Base-by-base conservation (phyloP, 2,797 vertebrate genomes). In the Syndactyla subalaris region DNA sequence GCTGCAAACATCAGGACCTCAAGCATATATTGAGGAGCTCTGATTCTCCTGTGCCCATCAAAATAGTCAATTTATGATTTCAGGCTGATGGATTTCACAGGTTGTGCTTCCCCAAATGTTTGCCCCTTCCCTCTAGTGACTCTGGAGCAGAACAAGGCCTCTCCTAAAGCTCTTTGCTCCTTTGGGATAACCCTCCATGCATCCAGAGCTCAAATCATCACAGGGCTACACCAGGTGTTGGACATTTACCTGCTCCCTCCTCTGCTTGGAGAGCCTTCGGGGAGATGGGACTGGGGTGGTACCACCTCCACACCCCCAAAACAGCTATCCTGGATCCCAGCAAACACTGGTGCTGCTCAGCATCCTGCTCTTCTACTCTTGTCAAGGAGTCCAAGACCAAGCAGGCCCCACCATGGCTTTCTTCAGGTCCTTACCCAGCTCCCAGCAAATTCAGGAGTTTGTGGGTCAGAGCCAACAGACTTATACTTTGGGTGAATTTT, bases 21-120 rank as follows among this genome's bases (percentile, higher is more conserved):
- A 73, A 7, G 48, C 48, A 2, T 1, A 4, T 11, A 4, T 0
- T 6, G 39, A 46, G 11, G 24, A 45, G 29, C 8, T 36, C 59
- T 7, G 32, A 10, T 27, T 49, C 12, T 32, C 38, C 48, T 10
- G 0, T 9, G 15, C 4, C 30, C 62, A 7, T 7, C 38, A 12
- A 24, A 54, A 46, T 4, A 70, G 30, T 15, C 36, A 8, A 6
- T 8, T 32, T 1, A 2, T 4, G 4, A 3, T 46, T 55, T 46
- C 65, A 59, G 22, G 6, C 3, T 2, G 14, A 9, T 15, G 10
- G 1, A 3, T 39, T 20, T 32, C 58, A 10, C 30, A 48, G 54
- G 4, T 34, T 65, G 30, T 16, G 17, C 67, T 36, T 27, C n/a
- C 57, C 15, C 18, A 49, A 0, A 4, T 2, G 4, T 4, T 49